A percentile compares a stretch with the other conserved stretches of the same genome.
Conservation (phyloP, 2,888 invertebrate genomes). For the Zaprionus obscuricornis region DNA sequence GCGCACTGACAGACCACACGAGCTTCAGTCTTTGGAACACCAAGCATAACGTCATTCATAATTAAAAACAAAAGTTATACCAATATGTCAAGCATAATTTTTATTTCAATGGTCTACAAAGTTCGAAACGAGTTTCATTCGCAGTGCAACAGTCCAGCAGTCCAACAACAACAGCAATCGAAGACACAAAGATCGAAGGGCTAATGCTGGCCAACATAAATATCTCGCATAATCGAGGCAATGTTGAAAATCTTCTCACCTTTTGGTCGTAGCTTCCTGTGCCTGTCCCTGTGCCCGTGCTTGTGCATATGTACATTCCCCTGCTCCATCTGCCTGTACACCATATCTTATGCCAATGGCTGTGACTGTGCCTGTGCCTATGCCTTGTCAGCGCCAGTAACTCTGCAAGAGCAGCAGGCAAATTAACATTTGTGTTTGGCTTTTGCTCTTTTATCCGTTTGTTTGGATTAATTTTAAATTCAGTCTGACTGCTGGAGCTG, state of each 20-base stretch:
- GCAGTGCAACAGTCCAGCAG: slow-evolving; percentile 33
- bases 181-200: not conserved
- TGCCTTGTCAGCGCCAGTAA: slow-evolving; percentile 30
- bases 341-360: too few relatives aligned
- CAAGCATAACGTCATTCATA: slow-evolving; percentile 70
- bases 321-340: too few relatives aligned
- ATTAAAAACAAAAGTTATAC: slow-evolving; percentile 78
- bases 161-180: slow-evolving; percentile 24
- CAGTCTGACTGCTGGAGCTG: slow-evolving; percentile 51
- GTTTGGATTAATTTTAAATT: slow-evolving; percentile 80
- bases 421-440: slow-evolving; percentile 77
- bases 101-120: slow-evolving; percentile 60
- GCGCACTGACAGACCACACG: slow-evolving; percentile 68
- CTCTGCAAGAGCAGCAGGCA: slow-evolving; percentile 40
- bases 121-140: too few relatives aligned
- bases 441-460: slow-evolving; percentile 78
- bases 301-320: too few relatives aligned
- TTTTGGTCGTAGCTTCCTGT: slow-evolving; percentile 69
- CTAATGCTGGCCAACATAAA: slow-evolving; percentile 65
- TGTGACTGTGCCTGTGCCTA: too few relatives aligned
- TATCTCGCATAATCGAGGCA: slow-evolving; percentile 80
- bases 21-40: slow-evolving; percentile 22
- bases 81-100: slow-evolving; percentile 81
- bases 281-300: slow-evolving; percentile 5
- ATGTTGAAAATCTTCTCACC: slow-evolving; percentile 81